Evolutionary conservation across 1,140 invertebrate genomes (phyloP), one percentile per base, ranked within the genome.

Genomic region (Teleogryllus occipitalis): DNA sequence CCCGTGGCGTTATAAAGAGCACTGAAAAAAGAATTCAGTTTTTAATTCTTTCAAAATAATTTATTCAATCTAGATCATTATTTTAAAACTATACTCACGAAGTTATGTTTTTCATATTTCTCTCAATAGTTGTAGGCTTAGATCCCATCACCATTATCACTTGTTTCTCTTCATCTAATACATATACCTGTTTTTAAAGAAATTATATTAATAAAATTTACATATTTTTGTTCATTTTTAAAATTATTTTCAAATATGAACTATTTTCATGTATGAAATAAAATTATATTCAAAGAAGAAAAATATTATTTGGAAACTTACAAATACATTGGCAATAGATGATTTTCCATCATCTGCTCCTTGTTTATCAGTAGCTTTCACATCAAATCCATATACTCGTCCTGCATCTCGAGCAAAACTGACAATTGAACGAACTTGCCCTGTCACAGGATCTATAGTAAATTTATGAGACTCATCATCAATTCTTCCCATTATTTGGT

Each of bases 301-400:
- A 18, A 65, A 65, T 65, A 65, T 65, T 39, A 65, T 3, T 65
- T 8, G 1, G 8, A 72, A 15, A 91, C 92, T 91, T 85, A 95
- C 94, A 85, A 95, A 94, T 80, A 96, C 93, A 83, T 95, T 95
- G 74, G 92, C 92, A 76, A 95, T 94, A 39, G 93, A 91, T 46
- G 93, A 95, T 79, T 90, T 90, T 0, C 94, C 94, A 83, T 93
- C 92, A 82, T 94, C 91, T 65, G 91, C 91, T 0, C 95, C 95
- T 75, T 87, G 83, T 80, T 90, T 89, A 84, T 96, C 95, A 0
- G 93, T 95, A 7, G 94, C 95, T 86, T 94, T 94, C n/a, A 96
- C 94, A 86, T 96, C 94, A 83, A 96, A 95, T 7, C 93, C 93
- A 83, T 93, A 95, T 65, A 95, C 91, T 80, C 90, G 87, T 7